Conservation (phyloP, 2,888 invertebrate species). For the Neoscelio sp. region DNA sequence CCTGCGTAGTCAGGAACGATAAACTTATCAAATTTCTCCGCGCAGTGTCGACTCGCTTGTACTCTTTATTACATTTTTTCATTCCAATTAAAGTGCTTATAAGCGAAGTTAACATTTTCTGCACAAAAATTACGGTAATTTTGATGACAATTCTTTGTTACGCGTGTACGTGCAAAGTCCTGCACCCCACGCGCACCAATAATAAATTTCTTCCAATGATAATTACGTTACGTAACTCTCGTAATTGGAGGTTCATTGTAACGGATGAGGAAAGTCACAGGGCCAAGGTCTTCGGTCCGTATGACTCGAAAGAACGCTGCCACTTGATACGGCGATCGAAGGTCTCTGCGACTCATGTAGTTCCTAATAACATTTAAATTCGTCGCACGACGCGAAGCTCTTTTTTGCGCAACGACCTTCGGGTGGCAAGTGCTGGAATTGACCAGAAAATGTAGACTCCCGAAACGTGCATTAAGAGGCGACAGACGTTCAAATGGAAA, state of each 20-base stretch:
- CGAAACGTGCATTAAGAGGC: too few species aligned
- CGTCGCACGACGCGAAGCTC: constrained; percentile 31
- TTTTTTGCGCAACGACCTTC: constrained; percentile 39
- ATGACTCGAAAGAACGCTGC: constrained; percentile 42
- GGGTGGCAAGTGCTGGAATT: not conserved
- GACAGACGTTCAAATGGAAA: not conserved
- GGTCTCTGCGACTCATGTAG: constrained; percentile 43
- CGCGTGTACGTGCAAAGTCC: too few species aligned
- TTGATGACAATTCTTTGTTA: too few species aligned
- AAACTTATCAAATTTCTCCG: constrained; percentile 48
- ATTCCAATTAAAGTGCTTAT: too few species aligned
- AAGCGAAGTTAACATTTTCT: too few species aligned
- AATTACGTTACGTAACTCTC: constrained; percentile 27
- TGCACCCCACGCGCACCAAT: too few species aligned
- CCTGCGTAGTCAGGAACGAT: constrained; percentile 38
- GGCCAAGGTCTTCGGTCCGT: constrained; percentile 55
- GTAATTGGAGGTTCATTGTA: constrained; percentile 54
- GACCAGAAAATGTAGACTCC: constrained; percentile 2
- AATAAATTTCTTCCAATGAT: constrained; percentile 50
- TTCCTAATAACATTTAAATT: constrained; percentile 59
- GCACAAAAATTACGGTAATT: too few species aligned
- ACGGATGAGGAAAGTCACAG: constrained; percentile 57
- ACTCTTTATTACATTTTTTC: not conserved
- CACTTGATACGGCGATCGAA: constrained; percentile 53
- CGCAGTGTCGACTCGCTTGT: constrained; percentile 29